phyloP scores from a whole-genome alignment of 2,797 vertebrate species.

The Xiphorhynchus erythropygius region DNA sequence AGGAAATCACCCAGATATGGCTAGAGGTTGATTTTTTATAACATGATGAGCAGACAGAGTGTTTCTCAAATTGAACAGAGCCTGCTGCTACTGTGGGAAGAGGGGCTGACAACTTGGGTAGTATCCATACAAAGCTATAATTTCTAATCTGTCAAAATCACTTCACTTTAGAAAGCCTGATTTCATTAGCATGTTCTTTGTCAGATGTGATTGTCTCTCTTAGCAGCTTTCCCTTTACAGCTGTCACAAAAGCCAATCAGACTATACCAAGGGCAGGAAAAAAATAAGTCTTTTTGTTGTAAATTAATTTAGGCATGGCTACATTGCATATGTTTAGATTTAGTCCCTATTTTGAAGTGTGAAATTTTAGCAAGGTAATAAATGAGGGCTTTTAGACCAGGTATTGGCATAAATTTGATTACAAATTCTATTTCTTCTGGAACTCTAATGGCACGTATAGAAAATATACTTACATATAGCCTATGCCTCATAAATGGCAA shows the following conservation, averaged over 20 bases:
- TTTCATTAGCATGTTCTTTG: conserved; percentile 74
- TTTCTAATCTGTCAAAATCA: conserved; percentile 79
- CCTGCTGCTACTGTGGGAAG: conserved; percentile 69
- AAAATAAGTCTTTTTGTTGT: conserved; percentile 56
- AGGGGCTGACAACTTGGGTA: conserved; percentile 71
- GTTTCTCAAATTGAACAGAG: conserved; percentile 71
- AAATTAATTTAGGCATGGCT: conserved; percentile 64
- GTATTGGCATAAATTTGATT: background rate
- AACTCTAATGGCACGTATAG: background rate
- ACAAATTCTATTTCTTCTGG: background rate
- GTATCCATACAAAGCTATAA: conserved; percentile 71
- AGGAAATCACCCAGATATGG: conserved; percentile 70
- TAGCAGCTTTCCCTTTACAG: conserved; percentile 61
- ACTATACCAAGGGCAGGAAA: conserved; percentile 68
- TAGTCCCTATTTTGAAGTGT: conserved; percentile 1
- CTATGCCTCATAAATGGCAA: background rate
- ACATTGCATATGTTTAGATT: conserved; percentile 17
- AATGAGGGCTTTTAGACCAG: background rate
- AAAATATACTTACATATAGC: background rate
- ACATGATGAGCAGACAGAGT: conserved; percentile 62
- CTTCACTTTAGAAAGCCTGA: conserved; percentile 73
- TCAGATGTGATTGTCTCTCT: conserved; percentile 67
- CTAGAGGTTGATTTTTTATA: conserved; percentile 69
- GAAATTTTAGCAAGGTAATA: conserved; percentile 33
- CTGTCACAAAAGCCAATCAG: conserved; percentile 70